Percentiles rank a stretch among this genome's conserved stretches.
phyloP scores from a whole-genome alignment of 2,113 vertebrate species.

The Malaclemys terrapin region DNA sequence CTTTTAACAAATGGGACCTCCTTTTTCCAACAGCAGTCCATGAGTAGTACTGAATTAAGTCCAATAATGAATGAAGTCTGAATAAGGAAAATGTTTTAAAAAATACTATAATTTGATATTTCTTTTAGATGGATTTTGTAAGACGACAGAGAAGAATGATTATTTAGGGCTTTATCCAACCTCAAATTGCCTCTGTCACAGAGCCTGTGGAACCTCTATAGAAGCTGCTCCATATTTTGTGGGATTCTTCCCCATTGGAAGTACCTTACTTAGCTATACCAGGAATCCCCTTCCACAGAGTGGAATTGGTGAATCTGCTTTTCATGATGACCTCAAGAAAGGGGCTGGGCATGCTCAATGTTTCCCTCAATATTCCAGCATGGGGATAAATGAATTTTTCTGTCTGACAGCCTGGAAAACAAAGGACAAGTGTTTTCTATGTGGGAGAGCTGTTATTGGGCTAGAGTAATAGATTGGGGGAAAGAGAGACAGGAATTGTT shows the following conservation, averaged over 20 bases:
- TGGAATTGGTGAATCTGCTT: background rate
- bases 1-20: background rate
- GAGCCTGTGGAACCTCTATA: background rate
- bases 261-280: background rate
- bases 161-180: background rate
- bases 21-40: background rate
- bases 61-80: background rate
- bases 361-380: rapidly evolving
- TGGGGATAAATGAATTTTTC: background rate
- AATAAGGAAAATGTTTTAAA: background rate
- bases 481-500: background rate
- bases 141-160: background rate
- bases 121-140: background rate
- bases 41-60: background rate
- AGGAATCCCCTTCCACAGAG: background rate
- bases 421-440: background rate
- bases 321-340: background rate
- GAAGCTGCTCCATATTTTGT: background rate
- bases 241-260: background rate
- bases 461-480: background rate
- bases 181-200: background rate
- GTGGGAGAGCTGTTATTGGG: background rate
- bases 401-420: background rate
- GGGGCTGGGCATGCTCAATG: background rate
- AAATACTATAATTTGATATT: background rate